Conservation (phyloP, 2,888 invertebrate species). For the Caenorhabditis sulstoni region DNA sequence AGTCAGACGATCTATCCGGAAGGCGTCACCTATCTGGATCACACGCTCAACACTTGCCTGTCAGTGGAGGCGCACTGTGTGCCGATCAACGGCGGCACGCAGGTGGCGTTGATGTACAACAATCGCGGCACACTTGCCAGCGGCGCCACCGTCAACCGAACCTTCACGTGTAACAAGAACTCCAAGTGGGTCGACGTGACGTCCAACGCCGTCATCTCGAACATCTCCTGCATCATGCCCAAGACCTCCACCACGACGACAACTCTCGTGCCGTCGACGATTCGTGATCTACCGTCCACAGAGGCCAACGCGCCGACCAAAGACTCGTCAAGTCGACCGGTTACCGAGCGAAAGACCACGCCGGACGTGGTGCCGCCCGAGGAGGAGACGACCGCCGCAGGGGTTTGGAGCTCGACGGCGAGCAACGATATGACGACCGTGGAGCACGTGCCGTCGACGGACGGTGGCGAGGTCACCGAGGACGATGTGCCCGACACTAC, state of each 20-base stretch:
- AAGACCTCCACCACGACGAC: constrained; percentile 31
- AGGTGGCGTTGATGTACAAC: constrained; percentile 56
- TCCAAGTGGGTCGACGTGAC: constrained; percentile 60
- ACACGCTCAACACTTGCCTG: constrained; percentile 56
- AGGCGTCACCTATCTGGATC: constrained; percentile 66
- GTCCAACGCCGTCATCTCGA: constrained; percentile 50
- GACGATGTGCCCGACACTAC: constrained; percentile 18
- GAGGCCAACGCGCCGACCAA: constrained; percentile 35
- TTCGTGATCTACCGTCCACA: constrained; percentile 44
- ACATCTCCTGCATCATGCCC: constrained; percentile 63
- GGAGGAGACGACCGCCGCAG: constrained; percentile 36
- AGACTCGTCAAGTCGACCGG: constrained; percentile 36
- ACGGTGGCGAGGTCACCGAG: not conserved
- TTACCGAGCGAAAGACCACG: constrained; percentile 40
- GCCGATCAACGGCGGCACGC: constrained; percentile 54
- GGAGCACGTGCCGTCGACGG: constrained; percentile 33
- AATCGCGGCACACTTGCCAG: constrained; percentile 6
- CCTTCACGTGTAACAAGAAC: constrained; percentile 59
- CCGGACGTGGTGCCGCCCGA: constrained; percentile 41
- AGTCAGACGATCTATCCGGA: constrained; percentile 50
- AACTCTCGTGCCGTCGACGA: constrained; percentile 30
- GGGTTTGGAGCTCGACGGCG: constrained; percentile 4
- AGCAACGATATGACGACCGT: constrained; percentile 19
- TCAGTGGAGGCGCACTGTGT: constrained; percentile 64
- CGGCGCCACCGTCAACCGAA: constrained; percentile 56